These are phyloP conservation scores for Meloidogyne chitwoodi DNA, from an alignment of 1,140 invertebrate species.

Conservation along the genomic window DNA sequence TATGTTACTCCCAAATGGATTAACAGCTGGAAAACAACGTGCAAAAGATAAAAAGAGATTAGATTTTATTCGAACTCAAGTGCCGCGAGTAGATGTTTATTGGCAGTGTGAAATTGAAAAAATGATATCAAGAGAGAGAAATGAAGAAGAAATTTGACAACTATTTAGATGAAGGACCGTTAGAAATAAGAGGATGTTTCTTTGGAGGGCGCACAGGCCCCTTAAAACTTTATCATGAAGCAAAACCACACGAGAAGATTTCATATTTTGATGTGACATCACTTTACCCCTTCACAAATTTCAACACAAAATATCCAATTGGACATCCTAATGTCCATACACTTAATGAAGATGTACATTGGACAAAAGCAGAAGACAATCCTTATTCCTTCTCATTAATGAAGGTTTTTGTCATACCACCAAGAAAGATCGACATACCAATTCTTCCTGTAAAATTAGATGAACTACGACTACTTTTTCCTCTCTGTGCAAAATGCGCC, in stretches of 20 bases:
- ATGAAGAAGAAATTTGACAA: no score
- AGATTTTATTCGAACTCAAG: not conserved
- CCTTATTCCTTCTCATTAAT: not conserved
- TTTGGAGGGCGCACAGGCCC: no score
- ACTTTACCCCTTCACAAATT: conserved; percentile 12
- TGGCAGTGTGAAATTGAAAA: no score
- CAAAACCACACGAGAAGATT: not conserved
- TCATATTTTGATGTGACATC: conserved; percentile 4
- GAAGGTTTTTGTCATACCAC: not conserved
- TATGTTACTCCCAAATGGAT: not conserved
- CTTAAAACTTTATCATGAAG: not conserved
- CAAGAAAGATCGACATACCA: not conserved
- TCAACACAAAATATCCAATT: not conserved
- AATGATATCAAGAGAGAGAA: no score
- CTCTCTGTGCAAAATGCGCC: not conserved
- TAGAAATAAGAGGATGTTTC: no score
- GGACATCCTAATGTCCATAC: not conserved
- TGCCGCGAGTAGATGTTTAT: no score
- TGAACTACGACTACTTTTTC: not conserved
- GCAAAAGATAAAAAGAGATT: not conserved
- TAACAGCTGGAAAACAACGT: not conserved
- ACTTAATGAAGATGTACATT: not conserved
- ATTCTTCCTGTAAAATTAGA: conserved; percentile 1
- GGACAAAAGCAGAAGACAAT: not conserved
- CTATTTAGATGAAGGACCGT: no score